Evolutionary conservation across 2,113 vertebrate species (phyloP), one percentile per base, ranked within the genome.

Genomic region (Oxygymnocypris stewartii): DNA sequence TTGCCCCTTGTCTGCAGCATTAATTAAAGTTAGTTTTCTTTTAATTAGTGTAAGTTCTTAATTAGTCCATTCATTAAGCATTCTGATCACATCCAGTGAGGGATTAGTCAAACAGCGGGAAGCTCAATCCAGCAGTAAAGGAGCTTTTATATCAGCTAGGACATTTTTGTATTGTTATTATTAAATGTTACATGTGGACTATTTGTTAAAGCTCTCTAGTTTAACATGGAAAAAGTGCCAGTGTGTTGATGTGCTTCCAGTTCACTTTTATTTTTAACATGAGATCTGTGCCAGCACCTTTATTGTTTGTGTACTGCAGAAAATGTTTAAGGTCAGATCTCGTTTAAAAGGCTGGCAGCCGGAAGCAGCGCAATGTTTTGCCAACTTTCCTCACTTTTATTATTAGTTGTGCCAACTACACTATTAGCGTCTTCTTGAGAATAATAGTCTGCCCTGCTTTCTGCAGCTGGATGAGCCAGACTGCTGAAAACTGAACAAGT

Each of bases 11-110:
- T 74, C 85, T 73, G 44, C 57, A 74, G 82, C 81, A 78, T 77
- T 86, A 88, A 87, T 89, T 84, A 85, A 83, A 78, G 47, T 84
- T 76, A 40, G 16, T 67, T 63, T 77, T 35, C 16, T 85, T 14
- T 44, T 85, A 87, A 90, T 87, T 88, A 82, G 78, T 75, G 81
- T 82, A 44, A 69, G 79, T 40, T 65, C 31, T 85, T 88, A 76
- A 90, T 84, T 85, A 85, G 49, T 84, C 25, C 13, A 37, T 80
- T 79, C 73, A 87, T 75, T 82, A 59, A 23, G 61, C 20, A 51
- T 88, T 82, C 84, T 74, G 85, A 81, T 79, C 76, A 59, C 20
- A 35, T 82, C 35, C 78, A 86, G 84, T 75, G 54, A 89, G 76
- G 49, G 14, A 59, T 78, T 85, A 71, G 59, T 86, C 69, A 87